A percentile compares a stretch with the other conserved stretches of the same genome.
Evolutionary conservation across 2,113 vertebrate species (phyloP).

Genomic region (Blennius ocellaris): DNA sequence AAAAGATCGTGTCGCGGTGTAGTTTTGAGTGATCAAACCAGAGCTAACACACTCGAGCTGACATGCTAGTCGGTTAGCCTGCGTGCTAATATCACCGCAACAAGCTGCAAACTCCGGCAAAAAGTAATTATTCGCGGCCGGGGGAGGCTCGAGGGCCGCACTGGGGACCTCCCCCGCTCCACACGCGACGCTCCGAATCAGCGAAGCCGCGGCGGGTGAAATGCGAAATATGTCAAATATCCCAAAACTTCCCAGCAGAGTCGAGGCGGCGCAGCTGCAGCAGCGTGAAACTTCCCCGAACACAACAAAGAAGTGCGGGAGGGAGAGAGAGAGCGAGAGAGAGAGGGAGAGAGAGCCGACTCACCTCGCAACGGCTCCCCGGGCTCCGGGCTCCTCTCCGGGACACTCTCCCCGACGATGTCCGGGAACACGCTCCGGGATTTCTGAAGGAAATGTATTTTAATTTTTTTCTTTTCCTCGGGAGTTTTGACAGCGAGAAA

Average conservation of each 20-base stretch:
- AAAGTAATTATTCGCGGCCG: conserved; percentile 12
- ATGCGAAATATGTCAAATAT: conserved; percentile 83
- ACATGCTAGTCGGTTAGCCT: conserved; percentile 76
- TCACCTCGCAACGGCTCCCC: conserved; percentile 69
- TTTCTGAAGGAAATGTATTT: background rate
- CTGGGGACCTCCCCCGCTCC: background rate
- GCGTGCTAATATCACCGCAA: conserved; percentile 73
- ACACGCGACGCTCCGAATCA: conserved; percentile 44
- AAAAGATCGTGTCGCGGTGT: background rate
- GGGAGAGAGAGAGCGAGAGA: conserved; percentile 23
- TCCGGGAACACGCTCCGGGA: background rate
- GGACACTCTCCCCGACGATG: too few species aligned
- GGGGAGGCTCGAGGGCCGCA: background rate
- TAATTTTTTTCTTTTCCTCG: conserved; percentile 5
- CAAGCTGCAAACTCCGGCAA: conserved; percentile 56
- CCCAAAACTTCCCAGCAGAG: conserved; percentile 79
- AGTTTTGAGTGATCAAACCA: background rate
- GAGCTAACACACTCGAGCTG: conserved; percentile 47
- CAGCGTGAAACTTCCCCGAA: conserved; percentile 68
- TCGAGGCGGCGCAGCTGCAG: conserved; percentile 68
- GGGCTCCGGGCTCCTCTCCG: conserved; percentile 12
- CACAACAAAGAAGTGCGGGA: conserved; percentile 76
- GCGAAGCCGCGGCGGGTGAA: conserved; percentile 57
- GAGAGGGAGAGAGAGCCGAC: conserved; percentile 56
- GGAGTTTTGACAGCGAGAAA: conserved; percentile 3